Conservation (phyloP, 2,888 invertebrate species). For the Drosophila lacicola region DNA sequence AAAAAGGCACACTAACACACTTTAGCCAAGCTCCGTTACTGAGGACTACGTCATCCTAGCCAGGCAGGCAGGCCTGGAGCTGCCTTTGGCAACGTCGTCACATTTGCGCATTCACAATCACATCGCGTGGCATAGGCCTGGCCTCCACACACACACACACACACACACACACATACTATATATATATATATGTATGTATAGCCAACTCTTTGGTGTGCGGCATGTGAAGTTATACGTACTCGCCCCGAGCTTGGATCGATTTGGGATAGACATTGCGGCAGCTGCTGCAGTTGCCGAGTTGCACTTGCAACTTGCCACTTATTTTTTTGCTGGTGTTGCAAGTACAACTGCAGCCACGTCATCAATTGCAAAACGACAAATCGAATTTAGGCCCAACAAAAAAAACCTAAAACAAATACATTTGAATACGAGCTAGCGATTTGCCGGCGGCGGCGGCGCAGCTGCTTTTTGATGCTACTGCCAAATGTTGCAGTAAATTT, state of each 20-base stretch:
- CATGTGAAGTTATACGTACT: constrained; percentile 70
- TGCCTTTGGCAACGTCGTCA: constrained; percentile 65
- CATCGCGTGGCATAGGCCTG: constrained; percentile 75
- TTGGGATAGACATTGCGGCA: constrained; percentile 76
- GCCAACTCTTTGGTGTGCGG: constrained; percentile 11
- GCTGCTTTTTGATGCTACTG: constrained; percentile 40
- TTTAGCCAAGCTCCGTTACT: constrained; percentile 55
- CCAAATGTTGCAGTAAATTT: constrained; percentile 79
- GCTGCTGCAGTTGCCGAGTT: constrained; percentile 57
- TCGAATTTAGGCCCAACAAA: constrained; percentile 44
- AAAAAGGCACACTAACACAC: constrained; percentile 72
- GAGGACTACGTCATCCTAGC: constrained; percentile 78
- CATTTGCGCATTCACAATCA: constrained; percentile 79
- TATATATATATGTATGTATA: constrained; percentile 29
- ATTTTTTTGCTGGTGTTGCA: constrained; percentile 33
- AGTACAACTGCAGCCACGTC: constrained; percentile 57
- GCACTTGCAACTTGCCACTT: constrained; percentile 34
- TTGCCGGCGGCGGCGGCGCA: constrained; percentile 24
- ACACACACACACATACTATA: constrained; percentile 31
- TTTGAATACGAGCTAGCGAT: too few species aligned
- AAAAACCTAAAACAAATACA: too few species aligned
- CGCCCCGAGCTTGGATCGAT: constrained; percentile 66
- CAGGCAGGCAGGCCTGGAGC: constrained; percentile 49
- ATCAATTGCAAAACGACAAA: constrained; percentile 51
- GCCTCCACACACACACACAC: constrained; percentile 45